Conservation (phyloP, 2,797 vertebrate genomes). For the Channallabes apus region DNA sequence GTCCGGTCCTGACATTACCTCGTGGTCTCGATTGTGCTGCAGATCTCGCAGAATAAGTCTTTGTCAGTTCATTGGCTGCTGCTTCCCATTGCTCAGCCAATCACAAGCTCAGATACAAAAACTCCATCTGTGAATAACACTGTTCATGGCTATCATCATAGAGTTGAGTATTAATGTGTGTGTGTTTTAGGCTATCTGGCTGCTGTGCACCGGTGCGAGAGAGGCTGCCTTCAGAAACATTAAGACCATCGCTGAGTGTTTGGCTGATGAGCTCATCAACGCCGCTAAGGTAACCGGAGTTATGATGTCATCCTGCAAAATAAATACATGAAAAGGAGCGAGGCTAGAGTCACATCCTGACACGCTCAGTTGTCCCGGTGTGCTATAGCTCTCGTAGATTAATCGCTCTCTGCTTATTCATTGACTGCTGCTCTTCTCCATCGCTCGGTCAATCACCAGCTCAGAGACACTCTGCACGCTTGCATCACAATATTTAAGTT, state of each 20-base stretch:
- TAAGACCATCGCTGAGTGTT: constrained; percentile 92
- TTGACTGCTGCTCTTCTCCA: constrained; percentile 71
- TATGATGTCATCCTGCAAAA: background rate
- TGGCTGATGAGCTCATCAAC: constrained; percentile 95
- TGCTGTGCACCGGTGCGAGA: constrained; percentile 91
- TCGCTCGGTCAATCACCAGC: constrained; percentile 76
- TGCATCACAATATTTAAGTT: background rate
- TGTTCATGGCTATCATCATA: background rate
- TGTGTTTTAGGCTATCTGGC: constrained; percentile 86
- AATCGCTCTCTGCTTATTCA: constrained; percentile 76
- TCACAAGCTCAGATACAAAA: constrained; percentile 25
- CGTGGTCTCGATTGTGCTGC: background rate
- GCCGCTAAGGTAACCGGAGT: constrained; percentile 83
- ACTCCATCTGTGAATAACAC: background rate
- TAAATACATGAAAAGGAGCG: background rate
- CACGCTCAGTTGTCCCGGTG: constrained; percentile 63
- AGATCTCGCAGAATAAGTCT: constrained; percentile 12
- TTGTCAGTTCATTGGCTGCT: constrained; percentile 25
- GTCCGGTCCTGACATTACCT: background rate
- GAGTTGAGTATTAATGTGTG: background rate
- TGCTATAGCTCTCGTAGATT: constrained; percentile 80
- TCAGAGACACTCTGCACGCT: constrained; percentile 66
- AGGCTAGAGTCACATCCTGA: constrained; percentile 53
- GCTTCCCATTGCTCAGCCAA: constrained; percentile 33
- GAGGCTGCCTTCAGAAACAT: constrained; percentile 96